Evolutionary conservation across 1,140 invertebrate species (phyloP).

Genomic region (Plutomurus gul): DNA sequence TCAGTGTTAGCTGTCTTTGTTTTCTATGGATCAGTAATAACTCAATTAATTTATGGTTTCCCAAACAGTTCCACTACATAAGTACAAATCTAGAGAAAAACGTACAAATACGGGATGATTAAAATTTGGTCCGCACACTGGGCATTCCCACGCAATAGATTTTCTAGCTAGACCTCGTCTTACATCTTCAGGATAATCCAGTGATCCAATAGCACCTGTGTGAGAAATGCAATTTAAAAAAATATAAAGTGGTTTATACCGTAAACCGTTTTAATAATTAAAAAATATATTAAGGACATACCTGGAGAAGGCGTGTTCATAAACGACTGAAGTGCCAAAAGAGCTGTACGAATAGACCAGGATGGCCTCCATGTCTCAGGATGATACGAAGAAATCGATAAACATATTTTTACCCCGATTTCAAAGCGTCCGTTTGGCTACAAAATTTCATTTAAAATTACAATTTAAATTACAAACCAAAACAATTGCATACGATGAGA

Average conservation of each 20-base stretch:
- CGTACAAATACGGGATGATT: not conserved
- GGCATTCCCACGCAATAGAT: constrained; percentile 65
- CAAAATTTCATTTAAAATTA: too few relatives aligned
- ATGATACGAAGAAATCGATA: constrained; percentile 96
- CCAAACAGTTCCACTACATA: too few relatives aligned
- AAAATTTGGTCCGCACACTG: constrained; percentile 62
- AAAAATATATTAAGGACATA: not conserved
- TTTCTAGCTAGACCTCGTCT: constrained; percentile 74
- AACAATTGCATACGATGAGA: too few relatives aligned
- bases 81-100: too few relatives aligned
- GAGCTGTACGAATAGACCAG: constrained; percentile 92
- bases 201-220: constrained; percentile 41
- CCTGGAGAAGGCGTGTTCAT: constrained; percentile 75
- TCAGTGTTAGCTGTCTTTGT: too few relatives aligned
- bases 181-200: constrained; percentile 75
- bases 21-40: too few relatives aligned
- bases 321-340: constrained; percentile 90
- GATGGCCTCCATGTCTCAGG: constrained; percentile 97
- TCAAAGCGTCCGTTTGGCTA: constrained; percentile 95
- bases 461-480: too few relatives aligned
- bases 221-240: not conserved
- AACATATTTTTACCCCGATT: constrained; percentile 91
- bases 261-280: not conserved
- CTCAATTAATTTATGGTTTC: too few relatives aligned
- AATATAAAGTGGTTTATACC: too few relatives aligned